phyloP scores from a whole-genome alignment of 2,797 vertebrate species.

The Spinus olivaceus region DNA sequence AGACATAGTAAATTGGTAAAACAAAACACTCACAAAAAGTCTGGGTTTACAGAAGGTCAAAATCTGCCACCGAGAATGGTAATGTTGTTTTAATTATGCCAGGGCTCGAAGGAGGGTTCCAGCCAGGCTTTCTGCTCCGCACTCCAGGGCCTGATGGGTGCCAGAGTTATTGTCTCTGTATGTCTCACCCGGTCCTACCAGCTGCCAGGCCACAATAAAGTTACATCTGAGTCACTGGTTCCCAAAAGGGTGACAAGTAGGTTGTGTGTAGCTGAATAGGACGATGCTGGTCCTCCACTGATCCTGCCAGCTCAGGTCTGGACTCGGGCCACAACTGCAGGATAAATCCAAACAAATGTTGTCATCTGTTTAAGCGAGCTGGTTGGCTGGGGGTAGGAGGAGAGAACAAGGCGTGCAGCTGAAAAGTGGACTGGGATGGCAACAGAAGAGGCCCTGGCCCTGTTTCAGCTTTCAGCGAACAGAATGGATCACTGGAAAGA shows the following conservation, averaged over 20 bases:
- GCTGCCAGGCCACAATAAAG: conserved; percentile 81
- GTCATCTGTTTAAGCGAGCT: conserved; percentile 2
- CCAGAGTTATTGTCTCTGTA: conserved; percentile 69
- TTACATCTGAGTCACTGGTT: conserved; percentile 81
- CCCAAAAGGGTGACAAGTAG: conserved; percentile 77
- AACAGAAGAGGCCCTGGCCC: not conserved
- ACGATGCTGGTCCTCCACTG: conserved; percentile 50
- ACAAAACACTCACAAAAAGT: conserved; percentile 10
- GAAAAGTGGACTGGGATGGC: not conserved
- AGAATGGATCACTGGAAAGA: conserved; percentile 18
- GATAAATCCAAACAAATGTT: conserved; percentile 51
- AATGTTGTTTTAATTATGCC: conserved; percentile 79
- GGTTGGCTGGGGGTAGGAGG: not conserved
- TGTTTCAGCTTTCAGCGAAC: not conserved
- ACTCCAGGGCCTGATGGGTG: conserved; percentile 31
- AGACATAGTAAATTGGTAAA: not conserved
- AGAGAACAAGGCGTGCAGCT: not conserved
- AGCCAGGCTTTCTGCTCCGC: conserved; percentile 60
- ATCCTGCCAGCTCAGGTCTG: conserved; percentile 71
- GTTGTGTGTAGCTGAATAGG: conserved; percentile 73
- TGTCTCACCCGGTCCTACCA: conserved; percentile 73
- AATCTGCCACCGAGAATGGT: conserved; percentile 47
- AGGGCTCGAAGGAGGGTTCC: conserved; percentile 60
- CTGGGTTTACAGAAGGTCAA: conserved; percentile 31
- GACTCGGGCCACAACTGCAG: conserved; percentile 57